A percentile compares a stretch with the other conserved stretches of the same genome.
Evolutionary conservation across 2,113 vertebrate genomes (phyloP).

Genomic region (Myodes glareolus): DNA sequence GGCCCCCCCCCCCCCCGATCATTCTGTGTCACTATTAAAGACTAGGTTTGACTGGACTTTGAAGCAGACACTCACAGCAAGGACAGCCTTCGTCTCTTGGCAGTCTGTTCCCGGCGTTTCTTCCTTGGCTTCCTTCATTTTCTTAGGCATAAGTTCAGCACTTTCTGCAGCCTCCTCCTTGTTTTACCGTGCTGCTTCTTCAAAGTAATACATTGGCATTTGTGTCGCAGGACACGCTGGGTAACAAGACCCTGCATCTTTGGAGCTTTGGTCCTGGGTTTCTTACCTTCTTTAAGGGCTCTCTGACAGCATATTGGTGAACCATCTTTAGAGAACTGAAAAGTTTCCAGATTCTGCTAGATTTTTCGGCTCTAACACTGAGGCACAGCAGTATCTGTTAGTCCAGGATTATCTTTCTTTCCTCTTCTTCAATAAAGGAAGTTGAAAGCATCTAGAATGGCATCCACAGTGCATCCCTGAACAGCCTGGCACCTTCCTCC

Average conservation of each 20-base stretch:
- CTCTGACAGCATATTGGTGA: not conserved
- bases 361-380: not conserved
- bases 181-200: not conserved
- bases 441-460: no score
- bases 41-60: not conserved
- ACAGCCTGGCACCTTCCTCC: no score
- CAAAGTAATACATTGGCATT: not conserved
- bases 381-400: not conserved
- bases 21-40: not conserved
- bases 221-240: not conserved
- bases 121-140: not conserved
- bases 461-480: no score
- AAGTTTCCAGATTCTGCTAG: not conserved
- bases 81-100: not conserved
- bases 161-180: not conserved
- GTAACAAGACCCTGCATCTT: not conserved
- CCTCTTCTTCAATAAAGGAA: not conserved
- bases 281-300: not conserved
- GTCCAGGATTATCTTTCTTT: not conserved
- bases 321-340: not conserved
- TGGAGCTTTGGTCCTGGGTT: not conserved
- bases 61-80: not conserved
- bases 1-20: not conserved
- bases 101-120: not conserved
- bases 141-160: not conserved